Evolutionary conservation across 1,140 invertebrate species (phyloP).

Genomic region (Zaprionus tsacasi): DNA sequence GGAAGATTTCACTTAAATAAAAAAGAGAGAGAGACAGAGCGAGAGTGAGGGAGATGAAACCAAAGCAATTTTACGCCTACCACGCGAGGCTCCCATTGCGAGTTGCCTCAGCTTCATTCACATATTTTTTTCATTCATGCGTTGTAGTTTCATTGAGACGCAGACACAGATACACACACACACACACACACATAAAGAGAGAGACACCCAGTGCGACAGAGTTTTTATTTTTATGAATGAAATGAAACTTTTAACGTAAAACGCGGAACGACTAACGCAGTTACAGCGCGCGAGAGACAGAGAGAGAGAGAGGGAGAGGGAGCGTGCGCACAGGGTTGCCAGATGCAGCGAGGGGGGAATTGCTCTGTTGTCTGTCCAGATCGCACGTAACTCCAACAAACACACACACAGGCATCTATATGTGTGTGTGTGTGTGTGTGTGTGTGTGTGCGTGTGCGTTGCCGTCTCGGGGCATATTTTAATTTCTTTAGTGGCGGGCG

Average conservation of each 20-base stretch:
- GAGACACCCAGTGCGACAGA: slow-evolving; percentile 24
- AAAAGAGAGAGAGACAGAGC: neutral
- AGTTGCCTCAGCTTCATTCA: slow-evolving; percentile 59
- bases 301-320: neutral
- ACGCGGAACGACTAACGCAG: slow-evolving; percentile 45
- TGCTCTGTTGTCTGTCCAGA: slow-evolving; percentile 35
- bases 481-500: slow-evolving; percentile 68
- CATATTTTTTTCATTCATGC: slow-evolving; percentile 71
- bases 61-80: slow-evolving; percentile 77
- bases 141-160: slow-evolving; percentile 74
- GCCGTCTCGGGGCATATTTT: slow-evolving; percentile 72
- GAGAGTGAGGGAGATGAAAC: slow-evolving; percentile 23
- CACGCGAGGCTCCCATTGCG: slow-evolving; percentile 31
- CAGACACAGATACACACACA: slow-evolving; percentile 43
- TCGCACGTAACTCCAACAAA: slow-evolving; percentile 61
- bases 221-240: slow-evolving; percentile 75
- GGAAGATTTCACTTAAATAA: slow-evolving; percentile 69
- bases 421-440: neutral
- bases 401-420: too few relatives aligned
- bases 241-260: slow-evolving; percentile 79
- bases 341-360: neutral
- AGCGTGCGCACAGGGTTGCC: neutral
- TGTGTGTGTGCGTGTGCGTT: slow-evolving; percentile 7
- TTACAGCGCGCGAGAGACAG: neutral
- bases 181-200: slow-evolving; percentile 2